These are phyloP conservation scores for Asteroscopus sphinx DNA, from an alignment of 2,888 invertebrate species.

Conservation along the genomic window DNA sequence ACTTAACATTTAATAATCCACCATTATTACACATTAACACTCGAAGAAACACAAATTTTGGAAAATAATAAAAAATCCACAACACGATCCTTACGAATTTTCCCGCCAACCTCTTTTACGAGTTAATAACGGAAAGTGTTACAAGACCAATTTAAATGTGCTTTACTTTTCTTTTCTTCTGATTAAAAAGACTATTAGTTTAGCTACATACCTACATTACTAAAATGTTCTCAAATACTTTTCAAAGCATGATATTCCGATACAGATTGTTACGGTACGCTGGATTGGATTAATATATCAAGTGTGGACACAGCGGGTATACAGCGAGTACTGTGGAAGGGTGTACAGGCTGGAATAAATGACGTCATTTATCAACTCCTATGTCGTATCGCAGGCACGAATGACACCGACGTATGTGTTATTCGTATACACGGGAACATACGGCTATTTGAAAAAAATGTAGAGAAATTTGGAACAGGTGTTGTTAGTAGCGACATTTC, in stretches of 20 bases:
- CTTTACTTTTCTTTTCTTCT: too few species aligned
- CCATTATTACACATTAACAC: too few species aligned
- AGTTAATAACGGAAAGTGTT: too few species aligned
- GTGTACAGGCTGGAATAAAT: constrained; percentile 66
- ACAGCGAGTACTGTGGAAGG: constrained; percentile 41
- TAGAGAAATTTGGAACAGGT: constrained; percentile 66
- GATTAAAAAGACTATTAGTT: too few species aligned
- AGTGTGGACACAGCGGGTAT: constrained; percentile 53
- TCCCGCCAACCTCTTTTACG: too few species aligned
- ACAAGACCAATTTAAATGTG: too few species aligned
- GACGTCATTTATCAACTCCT: constrained; percentile 69
- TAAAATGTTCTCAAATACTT: background rate
- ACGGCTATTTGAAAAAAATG: constrained; percentile 57
- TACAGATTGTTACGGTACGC: constrained; percentile 26
- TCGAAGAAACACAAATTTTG: too few species aligned
- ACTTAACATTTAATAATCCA: too few species aligned
- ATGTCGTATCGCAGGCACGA: constrained; percentile 61
- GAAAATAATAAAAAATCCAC: too few species aligned
- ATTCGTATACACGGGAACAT: constrained; percentile 47
- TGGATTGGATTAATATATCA: constrained; percentile 59
- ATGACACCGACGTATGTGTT: constrained; percentile 63
- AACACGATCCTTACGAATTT: too few species aligned
- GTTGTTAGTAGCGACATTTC: constrained; percentile 68
- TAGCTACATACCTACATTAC: too few species aligned
- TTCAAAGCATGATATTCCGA: constrained; percentile 22